Base-by-base conservation (phyloP, 2,888 invertebrate genomes). In the Melanostoma mellinum region DNA sequence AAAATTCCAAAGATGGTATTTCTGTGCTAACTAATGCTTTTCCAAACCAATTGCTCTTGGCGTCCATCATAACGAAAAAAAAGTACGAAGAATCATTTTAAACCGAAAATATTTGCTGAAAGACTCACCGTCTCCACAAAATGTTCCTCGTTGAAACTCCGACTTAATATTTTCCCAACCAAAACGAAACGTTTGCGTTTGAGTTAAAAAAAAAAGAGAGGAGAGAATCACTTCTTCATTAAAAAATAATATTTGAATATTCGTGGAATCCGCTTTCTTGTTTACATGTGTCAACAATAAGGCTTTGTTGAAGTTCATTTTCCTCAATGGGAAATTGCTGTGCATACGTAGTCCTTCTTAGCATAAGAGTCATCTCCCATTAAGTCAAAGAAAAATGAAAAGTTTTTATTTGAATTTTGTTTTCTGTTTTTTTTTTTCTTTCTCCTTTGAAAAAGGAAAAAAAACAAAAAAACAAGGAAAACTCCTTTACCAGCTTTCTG, bases 161-260 rank as follows among this genome's bases (percentile, higher is more conserved):
- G 8, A 9, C 30, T 40, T 53, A 6, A 4, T 44, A 35, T 10
- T 58, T 32, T 9, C 58, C 44, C 58, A 10, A n/a, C 10, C 33
- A 20, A 33, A 60, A 60, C 33, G 10, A 60, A 58, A 44, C 72
- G 46, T 67, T 81, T 76, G 46, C 55, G 63, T 68, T 53, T 10
- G 35, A 56, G 63, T 52, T 20, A 48, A 63, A 63, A 38, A 36
- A 30, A 8, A 38, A 42, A 0, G 2, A 56, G 20, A 58, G 32
- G 42, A 38, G 30, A 58, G 42, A 55, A 73, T 58, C 63, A 63
- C 68, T 73, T 50, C 42, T 61, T 76, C 72, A 68, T 68, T 73
- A 68, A 61, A 32, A 78, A 10, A 44, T n/a, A 33, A 33, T 63
- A 63, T 63, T 63, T 82, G 56, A 69, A 77, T 78, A 69, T 78